A percentile compares a stretch with the other conserved stretches of the same genome.
Evolutionary conservation across 2,888 invertebrate species (phyloP).

Genomic region (Conomelus anceps): DNA sequence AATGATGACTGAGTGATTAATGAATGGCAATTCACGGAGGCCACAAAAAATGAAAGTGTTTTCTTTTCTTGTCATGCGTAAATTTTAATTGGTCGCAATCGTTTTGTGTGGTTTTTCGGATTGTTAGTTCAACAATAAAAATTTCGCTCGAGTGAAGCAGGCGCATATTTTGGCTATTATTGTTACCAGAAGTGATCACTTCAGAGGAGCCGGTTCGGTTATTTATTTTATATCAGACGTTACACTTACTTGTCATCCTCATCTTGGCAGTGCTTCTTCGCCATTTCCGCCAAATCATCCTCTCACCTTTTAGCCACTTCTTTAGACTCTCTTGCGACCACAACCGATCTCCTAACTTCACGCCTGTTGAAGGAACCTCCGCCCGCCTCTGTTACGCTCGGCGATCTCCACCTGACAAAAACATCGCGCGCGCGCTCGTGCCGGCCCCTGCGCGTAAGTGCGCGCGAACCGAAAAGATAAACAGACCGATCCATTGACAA

Average conservation of each 20-base stretch:
- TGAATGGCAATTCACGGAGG: neutral
- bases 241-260: neutral
- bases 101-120: neutral
- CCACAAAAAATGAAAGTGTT: neutral
- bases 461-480: neutral
- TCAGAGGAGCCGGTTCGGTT: no score
- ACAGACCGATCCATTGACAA: slow-evolving; percentile 14
- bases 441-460: neutral
- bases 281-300: neutral
- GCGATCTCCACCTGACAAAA: no score
- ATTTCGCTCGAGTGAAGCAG: neutral
- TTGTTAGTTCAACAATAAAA: neutral
- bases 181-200: neutral
- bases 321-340: neutral
- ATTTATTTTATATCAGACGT: neutral
- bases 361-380: neutral
- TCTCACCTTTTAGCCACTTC: neutral
- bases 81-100: neutral
- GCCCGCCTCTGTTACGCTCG: neutral
- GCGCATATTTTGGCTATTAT: no score
- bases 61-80: neutral
- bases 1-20: neutral
- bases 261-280: neutral
- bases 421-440: neutral
- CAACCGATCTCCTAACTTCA: neutral